phyloP scores from a whole-genome alignment of 2,888 invertebrate genomes.

The Hybos culiciformis region DNA sequence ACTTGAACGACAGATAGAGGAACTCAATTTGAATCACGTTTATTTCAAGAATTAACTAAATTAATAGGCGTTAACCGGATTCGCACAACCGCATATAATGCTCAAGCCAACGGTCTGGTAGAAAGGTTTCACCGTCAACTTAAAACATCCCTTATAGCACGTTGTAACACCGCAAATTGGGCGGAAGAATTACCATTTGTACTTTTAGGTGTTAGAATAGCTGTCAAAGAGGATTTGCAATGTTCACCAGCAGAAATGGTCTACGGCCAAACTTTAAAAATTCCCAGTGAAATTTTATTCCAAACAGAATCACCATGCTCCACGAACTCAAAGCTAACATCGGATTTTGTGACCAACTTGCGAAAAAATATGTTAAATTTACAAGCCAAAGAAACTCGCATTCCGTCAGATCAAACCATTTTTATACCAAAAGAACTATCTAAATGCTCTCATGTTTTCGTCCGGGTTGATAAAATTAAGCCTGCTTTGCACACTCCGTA shows the following conservation, averaged over 20 bases:
- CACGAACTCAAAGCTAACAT: not conserved
- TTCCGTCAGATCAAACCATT: not conserved
- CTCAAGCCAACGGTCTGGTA: conserved; percentile 7
- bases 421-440: not conserved
- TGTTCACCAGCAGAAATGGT: conserved; percentile 6
- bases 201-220: conserved; percentile 9
- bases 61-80: conserved; percentile 2
- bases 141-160: conserved; percentile 3
- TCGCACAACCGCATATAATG: conserved; percentile 5
- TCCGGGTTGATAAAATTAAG: not conserved
- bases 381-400: not conserved
- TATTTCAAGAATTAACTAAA: conserved; percentile 2
- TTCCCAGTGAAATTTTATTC: not conserved
- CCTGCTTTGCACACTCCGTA: not conserved
- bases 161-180: conserved; percentile 4
- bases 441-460: not conserved
- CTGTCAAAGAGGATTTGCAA: conserved; percentile 6
- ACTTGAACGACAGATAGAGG: conserved; percentile 2
- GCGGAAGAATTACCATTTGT: conserved; percentile 9
- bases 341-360: not conserved
- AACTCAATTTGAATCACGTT: conserved; percentile 4
- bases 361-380: not conserved
- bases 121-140: conserved; percentile 9
- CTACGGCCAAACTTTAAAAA: not conserved
- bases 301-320: not conserved